Evolutionary conservation across 2,888 invertebrate species (phyloP), one percentile per base, ranked within the genome.

Genomic region (Apantesis nais): DNA sequence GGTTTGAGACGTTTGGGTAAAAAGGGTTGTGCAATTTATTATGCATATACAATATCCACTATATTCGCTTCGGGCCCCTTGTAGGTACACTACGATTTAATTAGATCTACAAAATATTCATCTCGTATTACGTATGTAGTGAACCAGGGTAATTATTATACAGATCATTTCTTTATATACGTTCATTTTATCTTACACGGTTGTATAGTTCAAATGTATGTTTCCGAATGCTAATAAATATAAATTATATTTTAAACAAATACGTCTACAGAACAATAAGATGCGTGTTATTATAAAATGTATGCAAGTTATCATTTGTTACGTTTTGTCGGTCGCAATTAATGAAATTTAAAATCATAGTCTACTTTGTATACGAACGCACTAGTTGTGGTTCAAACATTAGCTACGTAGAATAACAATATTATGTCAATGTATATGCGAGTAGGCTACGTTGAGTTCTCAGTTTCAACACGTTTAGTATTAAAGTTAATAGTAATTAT

Each of bases 1-100:
- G 88, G 90, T 91, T 88, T 79, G 84, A 85, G 81, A 86, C 86
- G 88, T 88, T 89, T 92, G 92, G 92, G 91, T 93, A 93, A 90
- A 85, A 91, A 91, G 90, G 92, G 95, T 95, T 95, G 94, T 95
- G 94, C 91, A 88, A 90, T 90, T 92, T 90, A 91, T 90, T 93
- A 93, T 89, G 88, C 88, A 87, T 95, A 91, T 93, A 92, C 89
- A 90, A 89, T 88, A 90, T 86, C 86, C 86, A 86, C 86, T 82
- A 89, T 85, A 89, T 86, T 88, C 82, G 88, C 88, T 90, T 89
- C 80, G 83, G 83, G 85, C 85, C 88, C 85, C 75, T 80, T 86
- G 48, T 84, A 87, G 79, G 79, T 85, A 85, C 84, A 84, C 76
- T 84, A 83, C 66, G 48, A 75, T 77, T 70, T 76, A 79, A 80